A percentile compares a stretch with the other conserved stretches of the same genome.
phyloP scores from a whole-genome alignment of 2,888 invertebrate genomes.

The Thymelicus sylvestris region DNA sequence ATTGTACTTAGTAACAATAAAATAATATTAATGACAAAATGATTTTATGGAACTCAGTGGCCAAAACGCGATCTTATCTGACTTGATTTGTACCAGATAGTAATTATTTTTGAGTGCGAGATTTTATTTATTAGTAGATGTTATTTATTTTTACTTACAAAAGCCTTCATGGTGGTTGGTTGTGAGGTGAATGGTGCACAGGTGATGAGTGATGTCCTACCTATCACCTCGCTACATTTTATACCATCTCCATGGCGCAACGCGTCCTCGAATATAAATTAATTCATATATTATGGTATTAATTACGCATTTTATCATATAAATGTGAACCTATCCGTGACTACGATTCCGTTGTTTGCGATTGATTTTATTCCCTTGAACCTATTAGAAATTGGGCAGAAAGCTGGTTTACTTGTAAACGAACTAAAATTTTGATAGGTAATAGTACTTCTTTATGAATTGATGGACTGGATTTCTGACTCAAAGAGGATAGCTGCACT shows the following conservation, averaged over 20 bases:
- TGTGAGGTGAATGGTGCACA: background rate
- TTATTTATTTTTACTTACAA: slow-evolving; percentile 45
- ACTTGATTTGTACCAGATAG: too few relatives aligned
- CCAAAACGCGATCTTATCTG: too few relatives aligned
- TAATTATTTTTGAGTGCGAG: background rate
- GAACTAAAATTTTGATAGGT: background rate
- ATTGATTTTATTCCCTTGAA: background rate
- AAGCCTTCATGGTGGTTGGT: slow-evolving; percentile 36
- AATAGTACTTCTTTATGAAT: background rate
- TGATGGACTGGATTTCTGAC: background rate
- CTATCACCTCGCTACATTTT: background rate
- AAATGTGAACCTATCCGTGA: background rate
- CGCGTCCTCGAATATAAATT: slow-evolving; percentile 12
- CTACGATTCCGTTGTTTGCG: background rate
- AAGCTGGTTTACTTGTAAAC: background rate
- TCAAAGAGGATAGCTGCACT: background rate
- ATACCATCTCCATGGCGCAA: background rate
- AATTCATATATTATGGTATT: background rate
- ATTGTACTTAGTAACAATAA: too few relatives aligned
- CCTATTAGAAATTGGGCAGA: background rate
- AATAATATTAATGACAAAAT: too few relatives aligned
- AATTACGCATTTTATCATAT: background rate
- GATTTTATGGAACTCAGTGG: too few relatives aligned
- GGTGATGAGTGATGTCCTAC: slow-evolving; percentile 12
- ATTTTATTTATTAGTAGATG: background rate